Base-by-base conservation (phyloP, 2,113 vertebrate species). In the Taxidea taxus region DNA sequence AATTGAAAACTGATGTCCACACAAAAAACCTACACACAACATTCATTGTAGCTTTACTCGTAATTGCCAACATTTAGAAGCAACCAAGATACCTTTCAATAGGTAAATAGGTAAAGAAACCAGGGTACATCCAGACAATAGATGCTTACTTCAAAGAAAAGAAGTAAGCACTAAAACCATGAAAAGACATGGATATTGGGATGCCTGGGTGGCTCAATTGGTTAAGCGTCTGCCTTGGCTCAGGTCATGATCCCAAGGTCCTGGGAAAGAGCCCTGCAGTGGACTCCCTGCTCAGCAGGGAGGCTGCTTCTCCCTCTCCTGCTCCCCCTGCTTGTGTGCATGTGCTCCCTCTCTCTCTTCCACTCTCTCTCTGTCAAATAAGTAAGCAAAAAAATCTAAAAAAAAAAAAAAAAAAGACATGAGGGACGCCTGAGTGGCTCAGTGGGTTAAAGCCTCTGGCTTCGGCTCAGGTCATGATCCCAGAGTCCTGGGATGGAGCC, bases 111-210 rank as follows among this genome's bases (percentile, higher is more conserved):
- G 75, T 90, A 84, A 89, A 75, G 14, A 56, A 62, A 66, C 39
- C 39, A 11, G 66, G 13, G 25, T 56, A 49, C 7, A 95, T 78
- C 1, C n/a, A 64, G 42, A 58, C 31, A 95, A 18, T 64, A 10
- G 21, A 62, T 64, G 77, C 84, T 56, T 72, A 95, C 72, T 93
- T 21, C 47, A 87, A 78, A 66, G 72, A 93, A 92, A 96, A 83
- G 16, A 92, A 92, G 21, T 68, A 37, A 93, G 37, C 66, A 77
- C 34, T 72, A 4, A 70, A 88, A 11, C 7, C 20, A 78, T 18
- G 25, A 80, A 86, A 86, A 51, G 51, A 89, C 31, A 78, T 62
- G 74, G 42, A 42, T 77, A 77, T 31, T 4, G 4, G 34, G 34
- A 14, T 20, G 8, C 66, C 34, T 68, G n/a, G 34, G 66, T 37